Evolutionary conservation across 1,140 invertebrate species (phyloP), one percentile per base, ranked within the genome.

Genomic region (Lamellibrachia luymesi): DNA sequence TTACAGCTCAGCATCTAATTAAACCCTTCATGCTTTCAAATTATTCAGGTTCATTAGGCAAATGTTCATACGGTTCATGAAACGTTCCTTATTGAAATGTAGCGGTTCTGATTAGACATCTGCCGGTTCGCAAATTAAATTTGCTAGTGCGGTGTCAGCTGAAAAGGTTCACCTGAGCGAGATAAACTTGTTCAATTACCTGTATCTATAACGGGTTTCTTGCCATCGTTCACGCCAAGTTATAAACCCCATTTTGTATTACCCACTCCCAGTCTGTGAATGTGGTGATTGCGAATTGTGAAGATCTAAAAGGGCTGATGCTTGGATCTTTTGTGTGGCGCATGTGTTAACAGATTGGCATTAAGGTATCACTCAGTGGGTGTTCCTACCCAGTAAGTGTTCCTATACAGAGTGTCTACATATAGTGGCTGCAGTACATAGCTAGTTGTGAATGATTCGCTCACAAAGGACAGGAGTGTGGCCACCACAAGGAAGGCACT

Each of bases 111-210:
- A 80, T 80, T 56, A 56, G 52, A 56, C 52, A 56, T 6, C 52
- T 56, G 52, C 52, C 6, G 52, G 17, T 56, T 56, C 52, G 52
- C 52, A 56, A 56, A 56, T 56, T 80, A 80, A 80, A 80, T 80
- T 80, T 22, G 25, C 64, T 80, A 80, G 64, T 1, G 64, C 64
- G 64, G 64, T 10, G 13, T 4, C 13, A 22, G 1, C 64, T 80
- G 64, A 80, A 80, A 10, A 22, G 64, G 64, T 80, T 80, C 25
- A 80, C 64, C 64, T 80, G 64, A 80, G 64, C 64, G 64, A 80
- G 64, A 80, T 80, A 80, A 80, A 80, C 64, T 80, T 80, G 64
- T 80, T 80, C 64, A 80, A 80, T 80, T 80, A 80, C 64, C 64
- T 80, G 64, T 80, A 80, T 80, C 64, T 80, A 80, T 80, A 80